These are phyloP conservation scores for Agriopis marginaria DNA, from an alignment of 2,888 invertebrate genomes.

Conservation along the genomic window DNA sequence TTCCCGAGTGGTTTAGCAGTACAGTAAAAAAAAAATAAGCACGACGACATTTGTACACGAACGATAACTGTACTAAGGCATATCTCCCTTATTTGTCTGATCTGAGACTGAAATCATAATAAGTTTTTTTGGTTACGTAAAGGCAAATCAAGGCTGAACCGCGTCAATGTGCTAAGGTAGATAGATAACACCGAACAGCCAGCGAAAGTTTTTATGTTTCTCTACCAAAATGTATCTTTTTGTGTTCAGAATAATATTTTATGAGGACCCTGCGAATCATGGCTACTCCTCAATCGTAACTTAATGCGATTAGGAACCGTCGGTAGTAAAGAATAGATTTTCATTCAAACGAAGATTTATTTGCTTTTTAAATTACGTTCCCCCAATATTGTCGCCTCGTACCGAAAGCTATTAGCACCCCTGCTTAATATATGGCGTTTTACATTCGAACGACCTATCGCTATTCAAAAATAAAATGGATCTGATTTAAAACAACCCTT, in stretches of 20 bases:
- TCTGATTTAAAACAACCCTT: neutral
- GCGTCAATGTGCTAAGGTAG: neutral
- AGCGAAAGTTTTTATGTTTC: slow-evolving; percentile 21
- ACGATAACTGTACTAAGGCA: too few relatives aligned
- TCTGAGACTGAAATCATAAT: too few relatives aligned
- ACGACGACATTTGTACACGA: too few relatives aligned
- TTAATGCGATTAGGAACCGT: slow-evolving; percentile 20
- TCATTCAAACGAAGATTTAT: slow-evolving; percentile 9
- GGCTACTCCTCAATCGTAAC: slow-evolving; percentile 15
- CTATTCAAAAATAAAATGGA: slow-evolving; percentile 15
- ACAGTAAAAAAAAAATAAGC: too few relatives aligned
- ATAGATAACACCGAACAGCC: neutral
- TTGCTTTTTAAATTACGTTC: slow-evolving; percentile 30
- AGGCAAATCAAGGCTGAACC: neutral
- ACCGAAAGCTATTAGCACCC: slow-evolving; percentile 30
- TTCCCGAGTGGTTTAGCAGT: too few relatives aligned
- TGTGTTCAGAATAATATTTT: slow-evolving; percentile 32
- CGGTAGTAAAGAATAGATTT: slow-evolving; percentile 13
- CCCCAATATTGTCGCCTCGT: slow-evolving; percentile 16
- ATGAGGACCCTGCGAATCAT: slow-evolving; percentile 27
- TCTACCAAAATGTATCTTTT: slow-evolving; percentile 19
- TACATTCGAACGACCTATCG: slow-evolving; percentile 4
- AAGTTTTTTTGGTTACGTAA: neutral
- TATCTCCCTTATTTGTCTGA: too few relatives aligned
- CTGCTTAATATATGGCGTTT: slow-evolving; percentile 7